Conservation (phyloP, 2,797 vertebrate genomes). For the Pteropus rufus region DNA sequence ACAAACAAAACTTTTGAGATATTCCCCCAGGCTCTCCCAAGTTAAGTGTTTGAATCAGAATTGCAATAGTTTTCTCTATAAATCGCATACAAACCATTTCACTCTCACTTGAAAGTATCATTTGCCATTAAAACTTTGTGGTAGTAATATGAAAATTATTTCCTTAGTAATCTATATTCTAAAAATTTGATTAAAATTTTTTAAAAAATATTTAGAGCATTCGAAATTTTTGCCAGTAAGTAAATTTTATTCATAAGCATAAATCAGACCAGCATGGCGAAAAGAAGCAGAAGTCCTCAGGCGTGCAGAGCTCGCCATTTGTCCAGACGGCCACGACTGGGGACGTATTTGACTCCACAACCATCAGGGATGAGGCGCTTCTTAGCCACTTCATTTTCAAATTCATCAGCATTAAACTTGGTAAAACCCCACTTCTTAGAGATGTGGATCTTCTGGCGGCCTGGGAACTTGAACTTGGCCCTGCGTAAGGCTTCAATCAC, state of each 20-base stretch:
- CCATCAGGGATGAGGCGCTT: constrained; percentile 91
- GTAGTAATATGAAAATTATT: not conserved
- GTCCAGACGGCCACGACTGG: constrained; percentile 85
- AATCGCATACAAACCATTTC: not conserved
- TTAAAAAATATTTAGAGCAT: not conserved
- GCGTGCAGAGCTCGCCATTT: constrained; percentile 89
- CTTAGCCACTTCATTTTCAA: constrained; percentile 90
- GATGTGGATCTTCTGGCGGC: constrained; percentile 90
- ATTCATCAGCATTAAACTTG: constrained; percentile 90
- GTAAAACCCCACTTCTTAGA: constrained; percentile 96
- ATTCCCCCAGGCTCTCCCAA: not conserved
- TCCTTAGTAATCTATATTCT: not conserved
- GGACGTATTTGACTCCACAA: constrained; percentile 92
- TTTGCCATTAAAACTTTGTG: not conserved
- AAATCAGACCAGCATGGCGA: not conserved
- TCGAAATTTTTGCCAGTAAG: not conserved
- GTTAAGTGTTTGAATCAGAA: not conserved
- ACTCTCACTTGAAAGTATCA: not conserved
- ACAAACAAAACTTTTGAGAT: not conserved
- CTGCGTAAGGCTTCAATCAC: constrained; percentile 91
- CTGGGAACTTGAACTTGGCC: constrained; percentile 97
- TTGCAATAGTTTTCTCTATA: not conserved
- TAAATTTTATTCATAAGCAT: not conserved
- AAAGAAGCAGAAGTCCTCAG: not conserved
- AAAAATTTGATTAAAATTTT: not conserved